phyloP scores from a whole-genome alignment of 1,140 invertebrate species.

The Amphibalanus amphitrite region DNA sequence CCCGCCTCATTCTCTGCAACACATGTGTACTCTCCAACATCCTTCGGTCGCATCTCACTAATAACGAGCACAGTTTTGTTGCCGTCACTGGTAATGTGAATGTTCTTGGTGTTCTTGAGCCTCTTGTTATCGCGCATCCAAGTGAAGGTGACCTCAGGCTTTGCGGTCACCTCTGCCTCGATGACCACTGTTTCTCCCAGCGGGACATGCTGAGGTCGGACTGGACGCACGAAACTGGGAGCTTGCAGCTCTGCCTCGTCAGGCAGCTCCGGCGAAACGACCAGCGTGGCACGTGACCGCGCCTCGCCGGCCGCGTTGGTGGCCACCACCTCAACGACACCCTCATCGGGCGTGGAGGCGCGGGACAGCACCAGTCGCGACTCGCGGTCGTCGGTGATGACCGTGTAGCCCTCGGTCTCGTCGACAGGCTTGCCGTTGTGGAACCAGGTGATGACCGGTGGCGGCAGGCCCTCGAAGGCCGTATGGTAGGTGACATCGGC shows the following conservation, averaged over 20 bases:
- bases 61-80: slow-evolving; percentile 68
- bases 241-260: slow-evolving; percentile 43
- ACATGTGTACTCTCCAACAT: slow-evolving; percentile 62
- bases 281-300: not conserved
- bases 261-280: slow-evolving; percentile 27
- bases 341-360: slow-evolving; percentile 85
- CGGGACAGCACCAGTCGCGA: slow-evolving; percentile 94
- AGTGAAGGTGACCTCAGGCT: slow-evolving; percentile 61
- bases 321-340: slow-evolving; percentile 85
- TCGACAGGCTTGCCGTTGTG: slow-evolving; percentile 36
- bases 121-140: slow-evolving; percentile 52
- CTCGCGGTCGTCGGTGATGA: slow-evolving; percentile 63
- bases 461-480: slow-evolving; percentile 28
- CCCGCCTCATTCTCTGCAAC: slow-evolving; percentile 73
- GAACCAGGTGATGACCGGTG: slow-evolving; percentile 30
- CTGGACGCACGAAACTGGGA: slow-evolving; percentile 50
- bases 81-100: slow-evolving; percentile 49
- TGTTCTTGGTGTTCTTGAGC: slow-evolving; percentile 37
- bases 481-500: too few species aligned
- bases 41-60: slow-evolving; percentile 49
- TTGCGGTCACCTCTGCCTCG: slow-evolving; percentile 54
- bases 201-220: slow-evolving; percentile 48
- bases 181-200: slow-evolving; percentile 57
- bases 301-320: slow-evolving; percentile 82
- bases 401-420: slow-evolving; percentile 21